Conservation (phyloP, 2,888 invertebrate genomes). For the Idaea aversata region DNA sequence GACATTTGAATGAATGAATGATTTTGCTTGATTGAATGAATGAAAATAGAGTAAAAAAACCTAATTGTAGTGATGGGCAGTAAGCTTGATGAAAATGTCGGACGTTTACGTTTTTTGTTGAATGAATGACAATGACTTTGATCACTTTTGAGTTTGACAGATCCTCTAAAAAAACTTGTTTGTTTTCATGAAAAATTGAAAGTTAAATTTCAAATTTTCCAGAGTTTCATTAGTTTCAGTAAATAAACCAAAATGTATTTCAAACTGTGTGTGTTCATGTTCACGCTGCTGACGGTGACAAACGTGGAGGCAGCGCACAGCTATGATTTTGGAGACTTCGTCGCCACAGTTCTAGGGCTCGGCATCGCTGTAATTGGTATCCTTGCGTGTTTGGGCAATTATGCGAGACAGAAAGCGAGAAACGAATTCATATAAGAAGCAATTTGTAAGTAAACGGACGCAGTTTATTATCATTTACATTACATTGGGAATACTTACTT, state of each 20-base stretch:
- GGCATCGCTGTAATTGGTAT: constrained; percentile 81
- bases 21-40: background rate
- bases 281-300: constrained; percentile 57
- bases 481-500: background rate
- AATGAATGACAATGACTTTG: background rate
- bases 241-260: constrained; percentile 54
- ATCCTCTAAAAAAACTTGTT: background rate
- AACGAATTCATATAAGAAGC: constrained; percentile 68
- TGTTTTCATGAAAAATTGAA: background rate
- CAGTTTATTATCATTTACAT: constrained; percentile 48
- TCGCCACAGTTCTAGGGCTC: constrained; percentile 83
- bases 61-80: background rate
- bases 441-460: constrained; percentile 43
- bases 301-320: constrained; percentile 75
- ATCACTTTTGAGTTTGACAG: background rate
- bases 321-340: constrained; percentile 84
- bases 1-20: background rate
- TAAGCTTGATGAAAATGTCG: background rate
- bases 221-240: constrained; percentile 5
- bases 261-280: constrained; percentile 55
- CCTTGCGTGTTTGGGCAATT: constrained; percentile 84
- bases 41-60: background rate
- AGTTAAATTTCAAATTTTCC: background rate
- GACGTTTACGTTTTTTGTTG: background rate
- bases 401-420: constrained; percentile 82